Evolutionary conservation across 2,888 invertebrate species (phyloP), one percentile per base, ranked within the genome.

Genomic region (Tenthredo livida): DNA sequence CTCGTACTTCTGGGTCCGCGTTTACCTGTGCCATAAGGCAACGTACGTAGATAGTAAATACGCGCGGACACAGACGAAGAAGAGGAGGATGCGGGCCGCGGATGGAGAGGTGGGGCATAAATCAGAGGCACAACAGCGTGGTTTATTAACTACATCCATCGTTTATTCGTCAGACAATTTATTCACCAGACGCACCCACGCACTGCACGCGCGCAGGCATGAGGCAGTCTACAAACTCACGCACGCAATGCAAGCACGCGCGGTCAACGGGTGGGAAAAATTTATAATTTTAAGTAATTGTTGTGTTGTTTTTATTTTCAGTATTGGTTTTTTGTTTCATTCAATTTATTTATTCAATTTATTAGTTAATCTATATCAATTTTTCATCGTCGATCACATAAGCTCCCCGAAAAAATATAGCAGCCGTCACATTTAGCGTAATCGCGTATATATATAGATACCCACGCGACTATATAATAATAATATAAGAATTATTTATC

Each of bases 91-190:
- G 25, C 61, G 61, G 61, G 61, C 61, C 61, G 61, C 61, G 87
- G 88, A 87, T 87, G 88, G 87, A 88, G 87, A 87, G 86, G 87
- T 84, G 86, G 86, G 85, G 84, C 89, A 89, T 90, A 89, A 90
- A 90, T 90, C 90, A 90, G 87, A 87, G 88, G 88, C 88, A 89
- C 88, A 89, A 89, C 88, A 88, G 83, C 83, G 25, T 83, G n/a
- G 77, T 86, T 84, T 89, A 89, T 90, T 90, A 90, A 89, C 89
- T 87, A 87, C 87, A 87, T 86, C 85, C 86, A 85, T 80, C 87
- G 85, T 87, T 88, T 86, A 86, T 87, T 87, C 86, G 84, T 86
- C 86, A 83, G 85, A 84, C 58, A 86, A 86, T 86, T 86, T 80
- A 85, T 86, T 86, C 70, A 84, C 84, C 72, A 77, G 84, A 86